Evolutionary conservation across 2,888 invertebrate species (phyloP).

Genomic region (Pharmacophagus antenor): DNA sequence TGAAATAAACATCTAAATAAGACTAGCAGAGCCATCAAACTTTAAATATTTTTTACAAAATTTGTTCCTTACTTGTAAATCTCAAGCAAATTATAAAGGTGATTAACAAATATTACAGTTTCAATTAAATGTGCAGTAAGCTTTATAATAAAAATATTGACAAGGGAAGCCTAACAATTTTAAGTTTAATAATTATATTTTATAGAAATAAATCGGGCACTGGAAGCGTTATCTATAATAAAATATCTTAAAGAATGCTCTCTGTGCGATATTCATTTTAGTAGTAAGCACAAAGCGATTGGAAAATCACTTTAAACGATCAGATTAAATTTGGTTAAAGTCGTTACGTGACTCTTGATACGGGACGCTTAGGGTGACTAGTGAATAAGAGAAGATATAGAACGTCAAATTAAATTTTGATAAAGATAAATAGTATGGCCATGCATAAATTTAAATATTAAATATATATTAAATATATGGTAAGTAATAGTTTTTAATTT

Average conservation of each 20-base stretch:
- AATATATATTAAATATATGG: too few species aligned
- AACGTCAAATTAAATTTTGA: not conserved
- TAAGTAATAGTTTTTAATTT: too few species aligned
- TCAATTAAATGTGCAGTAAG: not conserved
- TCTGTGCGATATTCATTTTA: constrained; percentile 9
- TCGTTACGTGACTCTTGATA: constrained; percentile 13
- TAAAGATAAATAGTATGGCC: too few species aligned
- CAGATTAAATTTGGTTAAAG: constrained; percentile 14
- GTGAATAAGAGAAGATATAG: not conserved
- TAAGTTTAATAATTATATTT: not conserved
- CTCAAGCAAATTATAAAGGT: too few species aligned
- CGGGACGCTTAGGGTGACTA: not conserved
- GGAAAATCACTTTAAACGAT: constrained; percentile 15
- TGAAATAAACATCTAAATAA: too few species aligned
- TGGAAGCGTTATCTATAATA: not conserved
- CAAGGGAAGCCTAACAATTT: not conserved
- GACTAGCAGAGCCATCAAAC: too few species aligned
- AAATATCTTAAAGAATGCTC: constrained; percentile 3
- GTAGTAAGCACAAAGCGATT: constrained; percentile 14
- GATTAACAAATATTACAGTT: too few species aligned
- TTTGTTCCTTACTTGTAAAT: too few species aligned
- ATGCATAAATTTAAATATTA: too few species aligned
- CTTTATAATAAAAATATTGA: not conserved
- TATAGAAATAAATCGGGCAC: not conserved
- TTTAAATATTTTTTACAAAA: too few species aligned